Conservation (phyloP, 2,113 vertebrate species). For the Brienomyrus longianalis region DNA sequence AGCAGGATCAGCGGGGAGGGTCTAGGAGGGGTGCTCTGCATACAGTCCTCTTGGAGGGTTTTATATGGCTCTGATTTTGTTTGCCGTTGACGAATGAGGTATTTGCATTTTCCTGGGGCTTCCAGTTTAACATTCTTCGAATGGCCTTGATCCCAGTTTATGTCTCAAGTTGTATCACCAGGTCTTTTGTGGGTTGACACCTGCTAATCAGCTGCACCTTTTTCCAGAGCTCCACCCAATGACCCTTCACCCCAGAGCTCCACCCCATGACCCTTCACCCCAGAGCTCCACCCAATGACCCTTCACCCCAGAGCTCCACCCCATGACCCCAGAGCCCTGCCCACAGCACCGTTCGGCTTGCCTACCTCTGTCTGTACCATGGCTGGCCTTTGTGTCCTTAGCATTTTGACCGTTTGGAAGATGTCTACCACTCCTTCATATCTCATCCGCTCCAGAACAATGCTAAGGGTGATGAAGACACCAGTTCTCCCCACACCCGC, state of each 20-base stretch:
- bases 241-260: background rate
- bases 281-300: background rate
- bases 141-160: background rate
- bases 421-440: slow-evolving; percentile 98
- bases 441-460: slow-evolving; percentile 97
- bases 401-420: slow-evolving; percentile 99
- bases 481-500: slow-evolving; percentile 94
- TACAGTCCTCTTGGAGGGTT: background rate
- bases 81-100: background rate
- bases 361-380: slow-evolving; percentile 97
- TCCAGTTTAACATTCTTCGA: background rate
- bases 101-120: background rate
- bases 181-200: background rate
- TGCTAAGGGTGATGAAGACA: slow-evolving; percentile 96
- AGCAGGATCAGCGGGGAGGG: background rate
- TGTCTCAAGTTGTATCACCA: background rate
- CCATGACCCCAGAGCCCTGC: background rate
- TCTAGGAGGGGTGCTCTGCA: background rate
- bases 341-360: background rate
- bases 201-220: background rate
- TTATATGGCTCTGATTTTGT: background rate
- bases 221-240: background rate
- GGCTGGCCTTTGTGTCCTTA: slow-evolving; percentile 93
- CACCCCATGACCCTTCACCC: background rate
- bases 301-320: background rate